Evolutionary conservation across 2,888 invertebrate species (phyloP).

Genomic region (Eristalinus sepulchralis): DNA sequence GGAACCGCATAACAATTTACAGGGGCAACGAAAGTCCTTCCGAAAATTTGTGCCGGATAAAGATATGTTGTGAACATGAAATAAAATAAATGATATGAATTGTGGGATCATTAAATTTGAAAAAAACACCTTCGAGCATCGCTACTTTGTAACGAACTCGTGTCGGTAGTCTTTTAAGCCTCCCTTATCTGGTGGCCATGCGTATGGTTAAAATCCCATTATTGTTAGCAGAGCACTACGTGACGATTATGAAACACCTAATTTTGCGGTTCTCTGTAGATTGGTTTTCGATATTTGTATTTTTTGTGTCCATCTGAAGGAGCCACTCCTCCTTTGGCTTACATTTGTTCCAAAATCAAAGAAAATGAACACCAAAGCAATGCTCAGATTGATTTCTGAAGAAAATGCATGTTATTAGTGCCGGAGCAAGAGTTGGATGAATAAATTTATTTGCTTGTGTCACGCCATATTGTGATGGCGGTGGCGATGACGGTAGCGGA

Average conservation of each 20-base stretch:
- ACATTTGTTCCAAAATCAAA: background rate
- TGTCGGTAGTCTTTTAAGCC: background rate
- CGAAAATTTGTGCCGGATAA: background rate
- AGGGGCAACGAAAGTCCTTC: background rate
- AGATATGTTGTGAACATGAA: background rate
- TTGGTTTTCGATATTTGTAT: background rate
- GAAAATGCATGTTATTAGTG: conserved; percentile 49
- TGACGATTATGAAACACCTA: conserved; percentile 45
- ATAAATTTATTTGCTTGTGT: conserved; percentile 40
- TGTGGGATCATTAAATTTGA: conserved; percentile 37
- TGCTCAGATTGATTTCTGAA: conserved; percentile 25
- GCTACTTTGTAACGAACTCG: background rate
- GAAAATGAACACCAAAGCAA: background rate
- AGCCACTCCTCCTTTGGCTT: background rate
- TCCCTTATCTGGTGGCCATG: background rate
- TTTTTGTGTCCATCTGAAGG: background rate
- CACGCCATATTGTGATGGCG: conserved; percentile 31
- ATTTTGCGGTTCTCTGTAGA: conserved; percentile 17
- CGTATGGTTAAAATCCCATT: conserved; percentile 42
- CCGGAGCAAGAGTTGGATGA: background rate
- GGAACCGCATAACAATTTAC: background rate
- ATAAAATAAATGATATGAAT: conserved; percentile 29
- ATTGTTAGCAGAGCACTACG: conserved; percentile 51
- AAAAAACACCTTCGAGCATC: conserved; percentile 15
- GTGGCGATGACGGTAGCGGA: background rate